phyloP scores from a whole-genome alignment of 1,140 invertebrate genomes.

The Saccostrea echinata region DNA sequence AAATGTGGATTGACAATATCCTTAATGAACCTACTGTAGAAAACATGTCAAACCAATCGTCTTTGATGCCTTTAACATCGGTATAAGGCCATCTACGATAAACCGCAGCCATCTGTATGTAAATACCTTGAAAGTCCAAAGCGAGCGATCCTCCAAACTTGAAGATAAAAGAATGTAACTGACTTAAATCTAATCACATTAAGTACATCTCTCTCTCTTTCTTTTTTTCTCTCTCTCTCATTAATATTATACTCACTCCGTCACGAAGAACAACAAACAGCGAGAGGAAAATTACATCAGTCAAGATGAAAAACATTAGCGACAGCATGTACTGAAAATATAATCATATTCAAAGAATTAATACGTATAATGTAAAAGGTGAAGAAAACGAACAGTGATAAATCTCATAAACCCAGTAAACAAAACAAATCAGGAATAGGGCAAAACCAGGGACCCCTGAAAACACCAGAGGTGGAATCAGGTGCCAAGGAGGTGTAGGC shows the following conservation, averaged over 20 bases:
- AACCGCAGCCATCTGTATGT: background rate
- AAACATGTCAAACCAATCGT: background rate
- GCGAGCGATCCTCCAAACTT: background rate
- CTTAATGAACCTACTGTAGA: background rate
- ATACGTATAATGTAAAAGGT: too few species aligned
- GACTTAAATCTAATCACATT: too few species aligned
- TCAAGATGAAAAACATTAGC: background rate
- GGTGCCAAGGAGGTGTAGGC: too few species aligned
- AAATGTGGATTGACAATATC: too few species aligned
- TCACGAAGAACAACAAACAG: background rate
- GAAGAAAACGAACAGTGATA: too few species aligned
- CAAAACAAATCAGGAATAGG: too few species aligned
- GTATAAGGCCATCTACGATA: background rate
- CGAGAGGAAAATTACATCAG: background rate
- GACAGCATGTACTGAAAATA: background rate
- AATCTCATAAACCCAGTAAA: too few species aligned
- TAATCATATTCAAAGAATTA: background rate
- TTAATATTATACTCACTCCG: background rate
- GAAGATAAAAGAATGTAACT: background rate
- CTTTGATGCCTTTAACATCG: background rate
- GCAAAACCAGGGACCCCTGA: too few species aligned
- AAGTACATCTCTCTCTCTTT: background rate
- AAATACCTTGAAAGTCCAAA: background rate
- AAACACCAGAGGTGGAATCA: too few species aligned
- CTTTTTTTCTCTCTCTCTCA: constrained; percentile 3